Evolutionary conservation across 2,113 vertebrate species (phyloP), one percentile per base, ranked within the genome.

Genomic region (Dolichotis patagonum): DNA sequence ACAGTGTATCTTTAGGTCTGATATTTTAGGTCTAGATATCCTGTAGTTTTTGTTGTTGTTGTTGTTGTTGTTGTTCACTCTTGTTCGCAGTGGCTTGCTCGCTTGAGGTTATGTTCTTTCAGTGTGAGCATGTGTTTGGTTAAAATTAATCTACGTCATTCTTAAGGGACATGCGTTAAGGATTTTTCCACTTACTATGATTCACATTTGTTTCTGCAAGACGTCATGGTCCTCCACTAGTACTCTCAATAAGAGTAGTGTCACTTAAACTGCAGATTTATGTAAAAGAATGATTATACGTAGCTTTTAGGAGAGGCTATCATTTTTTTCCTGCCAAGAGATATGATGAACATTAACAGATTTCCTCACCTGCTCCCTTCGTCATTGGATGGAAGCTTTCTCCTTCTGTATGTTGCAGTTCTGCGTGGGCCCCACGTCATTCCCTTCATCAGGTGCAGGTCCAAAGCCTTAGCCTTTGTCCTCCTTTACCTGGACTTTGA

Each of bases 81-180:
- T 60, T 87, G 65, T 19, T 90, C 52, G 30, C 1, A 11, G 19
- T 73, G 35, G 5, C 71, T 90, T 77, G 32, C 56, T 95, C 71
- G 90, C 85, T 90, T 54, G 28, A 85, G 10, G 94, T 92, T 69
- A 28, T 19, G 58, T 87, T 95, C 26, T 86, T 87, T 81, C 58
- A 90, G 20, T 49, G 28, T 28, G 67, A 90, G 20, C 9, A 69
- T 4, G 35, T 32, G 75, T 73, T 46, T 77, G 22, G 71, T 60
- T 92, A 86, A 91, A 86, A 49, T 41, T 93, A 81, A 84, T 49
- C 35, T 89, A 7, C 54, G 38, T 1, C 1, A 49, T 80, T 84
- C 56, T 24, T 30, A 81, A 75, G 32, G 26, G 43, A 87, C 30
- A 24, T 17, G 81, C 67, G 24, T 54, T 20, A 67, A 87, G 22